Percentiles rank a stretch among this genome's conserved stretches.
These are phyloP conservation scores for Pecten maximus DNA, from an alignment of 2,888 invertebrate genomes.

Conservation along the genomic window DNA sequence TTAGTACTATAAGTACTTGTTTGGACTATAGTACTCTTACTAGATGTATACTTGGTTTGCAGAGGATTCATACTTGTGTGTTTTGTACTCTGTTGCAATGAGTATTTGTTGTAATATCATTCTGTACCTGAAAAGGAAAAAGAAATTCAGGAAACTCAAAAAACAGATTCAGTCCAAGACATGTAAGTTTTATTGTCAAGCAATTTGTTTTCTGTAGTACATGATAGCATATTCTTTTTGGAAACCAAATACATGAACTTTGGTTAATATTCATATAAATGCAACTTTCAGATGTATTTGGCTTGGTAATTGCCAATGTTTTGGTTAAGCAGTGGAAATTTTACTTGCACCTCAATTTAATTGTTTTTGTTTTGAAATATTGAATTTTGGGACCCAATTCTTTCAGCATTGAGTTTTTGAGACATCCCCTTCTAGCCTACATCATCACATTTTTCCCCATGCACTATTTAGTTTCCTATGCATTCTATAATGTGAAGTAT, in stretches of 20 bases:
- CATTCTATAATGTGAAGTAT: not conserved
- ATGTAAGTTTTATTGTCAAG: not conserved
- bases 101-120: not conserved
- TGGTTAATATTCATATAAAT: too few species aligned
- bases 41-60: not conserved
- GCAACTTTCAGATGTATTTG: too few species aligned
- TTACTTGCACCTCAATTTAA: too few species aligned
- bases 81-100: not conserved
- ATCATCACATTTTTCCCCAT: not conserved
- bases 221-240: too few species aligned
- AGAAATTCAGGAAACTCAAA: conserved; percentile 25
- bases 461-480: conserved; percentile 8
- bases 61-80: not conserved
- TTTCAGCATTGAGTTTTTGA: not conserved
- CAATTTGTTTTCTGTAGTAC: not conserved
- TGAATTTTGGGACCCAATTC: not conserved
- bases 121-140: not conserved
- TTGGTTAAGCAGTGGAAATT: too few species aligned
- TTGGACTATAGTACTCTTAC: not conserved
- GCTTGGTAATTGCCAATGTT: too few species aligned
- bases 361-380: too few species aligned
- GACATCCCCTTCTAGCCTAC: not conserved
- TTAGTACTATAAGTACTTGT: not conserved
- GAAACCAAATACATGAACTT: too few species aligned
- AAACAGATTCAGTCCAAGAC: conserved; percentile 25